These are phyloP conservation scores for Leptonema lineaticorne DNA, from an alignment of 1,140 invertebrate species.

Conservation along the genomic window DNA sequence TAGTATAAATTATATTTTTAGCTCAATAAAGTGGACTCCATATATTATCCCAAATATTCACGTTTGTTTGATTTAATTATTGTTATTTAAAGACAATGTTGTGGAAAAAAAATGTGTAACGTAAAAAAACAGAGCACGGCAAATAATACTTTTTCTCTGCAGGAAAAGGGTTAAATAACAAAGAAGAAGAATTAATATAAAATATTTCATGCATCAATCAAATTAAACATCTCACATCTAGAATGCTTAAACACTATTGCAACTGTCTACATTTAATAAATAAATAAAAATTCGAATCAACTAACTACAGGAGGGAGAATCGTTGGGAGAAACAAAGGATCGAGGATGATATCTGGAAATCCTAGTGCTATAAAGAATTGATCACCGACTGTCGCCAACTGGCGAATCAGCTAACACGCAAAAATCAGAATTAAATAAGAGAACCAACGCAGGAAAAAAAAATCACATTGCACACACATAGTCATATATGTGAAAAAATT, in stretches of 20 bases:
- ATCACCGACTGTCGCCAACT: conserved; percentile 31
- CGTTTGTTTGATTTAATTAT: no score
- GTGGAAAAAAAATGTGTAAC: no score
- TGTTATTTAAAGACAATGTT: no score
- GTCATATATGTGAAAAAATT: not conserved
- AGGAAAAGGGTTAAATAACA: no score
- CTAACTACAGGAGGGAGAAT: conserved; percentile 32
- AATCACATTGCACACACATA: conserved; percentile 9
- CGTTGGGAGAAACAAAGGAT: conserved; percentile 4
- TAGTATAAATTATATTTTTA: no score
- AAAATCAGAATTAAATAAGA: conserved; percentile 18
- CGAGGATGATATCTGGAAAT: conserved; percentile 15
- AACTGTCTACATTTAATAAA: conserved; percentile 40
- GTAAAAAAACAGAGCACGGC: no score
- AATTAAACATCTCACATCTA: conserved; percentile 20
- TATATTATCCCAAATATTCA: no score
- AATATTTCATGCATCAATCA: conserved; percentile 38
- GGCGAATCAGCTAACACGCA: conserved; percentile 15
- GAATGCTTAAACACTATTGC: conserved; percentile 20
- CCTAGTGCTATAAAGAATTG: conserved; percentile 33
- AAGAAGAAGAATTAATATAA: conserved; percentile 39
- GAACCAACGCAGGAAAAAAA: conserved; percentile 30
- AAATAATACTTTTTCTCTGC: no score
- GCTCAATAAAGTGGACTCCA: no score
- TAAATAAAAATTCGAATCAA: conserved; percentile 39